A percentile compares a stretch with the other conserved stretches of the same genome.
Conservation (phyloP, 2,797 vertebrate genomes). For the Dromococcyx pavoninus region DNA sequence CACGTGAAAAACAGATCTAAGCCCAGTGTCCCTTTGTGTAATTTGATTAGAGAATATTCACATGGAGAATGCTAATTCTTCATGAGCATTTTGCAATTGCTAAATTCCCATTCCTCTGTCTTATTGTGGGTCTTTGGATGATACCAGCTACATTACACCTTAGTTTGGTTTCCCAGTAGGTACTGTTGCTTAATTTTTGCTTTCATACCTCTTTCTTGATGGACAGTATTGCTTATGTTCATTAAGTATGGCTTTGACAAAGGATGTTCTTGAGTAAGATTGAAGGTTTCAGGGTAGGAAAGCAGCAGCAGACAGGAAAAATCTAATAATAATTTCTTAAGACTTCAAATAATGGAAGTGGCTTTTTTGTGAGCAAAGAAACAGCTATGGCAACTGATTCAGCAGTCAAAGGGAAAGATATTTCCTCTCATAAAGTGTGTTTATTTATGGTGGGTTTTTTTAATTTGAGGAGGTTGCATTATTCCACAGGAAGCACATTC, state of each 20-base stretch:
- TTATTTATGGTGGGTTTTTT: background rate
- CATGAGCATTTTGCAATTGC: background rate
- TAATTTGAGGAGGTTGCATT: background rate
- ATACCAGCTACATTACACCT: background rate
- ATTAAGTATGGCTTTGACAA: background rate
- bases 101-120: background rate
- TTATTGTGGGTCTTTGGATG: background rate
- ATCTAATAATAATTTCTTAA: background rate
- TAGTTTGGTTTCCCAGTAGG: background rate
- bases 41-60: background rate
- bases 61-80: background rate
- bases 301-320: background rate
- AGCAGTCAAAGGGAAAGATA: background rate
- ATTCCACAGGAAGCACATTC: constrained; percentile 12
- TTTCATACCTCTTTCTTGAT: background rate
- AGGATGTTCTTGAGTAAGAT: background rate
- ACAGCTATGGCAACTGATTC: background rate
- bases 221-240: background rate
- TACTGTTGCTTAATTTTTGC: background rate
- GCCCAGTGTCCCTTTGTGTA: background rate
- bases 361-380: background rate
- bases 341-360: background rate
- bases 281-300: background rate
- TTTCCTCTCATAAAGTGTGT: background rate
- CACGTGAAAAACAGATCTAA: background rate